Conservation (phyloP, 2,113 vertebrate species). For the Myrmophylax atrothorax region DNA sequence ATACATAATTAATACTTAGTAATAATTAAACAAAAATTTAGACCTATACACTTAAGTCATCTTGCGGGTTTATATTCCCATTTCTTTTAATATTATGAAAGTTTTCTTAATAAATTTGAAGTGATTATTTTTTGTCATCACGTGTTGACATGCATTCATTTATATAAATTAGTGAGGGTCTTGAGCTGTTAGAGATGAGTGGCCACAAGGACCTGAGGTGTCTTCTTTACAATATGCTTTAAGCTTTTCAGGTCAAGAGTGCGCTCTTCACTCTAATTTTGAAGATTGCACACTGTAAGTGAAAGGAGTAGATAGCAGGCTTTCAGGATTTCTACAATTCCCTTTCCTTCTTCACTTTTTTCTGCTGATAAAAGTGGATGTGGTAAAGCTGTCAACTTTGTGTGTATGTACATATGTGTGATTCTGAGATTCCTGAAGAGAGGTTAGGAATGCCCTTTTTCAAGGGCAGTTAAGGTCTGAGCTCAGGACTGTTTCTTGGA, state of each 20-base stretch:
- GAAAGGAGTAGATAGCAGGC: not conserved
- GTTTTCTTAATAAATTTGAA: not conserved
- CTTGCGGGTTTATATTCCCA: not conserved
- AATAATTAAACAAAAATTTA: not conserved
- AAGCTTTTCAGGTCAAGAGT: not conserved
- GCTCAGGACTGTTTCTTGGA: not conserved
- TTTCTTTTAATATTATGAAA: not conserved
- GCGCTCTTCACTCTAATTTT: not conserved
- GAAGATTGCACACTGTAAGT: not conserved
- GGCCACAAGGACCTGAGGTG: not conserved
- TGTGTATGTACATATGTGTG: not conserved
- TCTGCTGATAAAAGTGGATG: not conserved
- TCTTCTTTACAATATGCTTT: not conserved
- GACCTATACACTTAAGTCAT: not conserved
- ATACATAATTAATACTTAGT: not conserved
- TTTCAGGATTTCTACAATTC: not conserved
- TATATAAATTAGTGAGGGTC: not conserved
- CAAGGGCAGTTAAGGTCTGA: not conserved
- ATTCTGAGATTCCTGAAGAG: not conserved
- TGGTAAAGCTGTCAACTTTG: not conserved
- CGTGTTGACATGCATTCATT: not conserved
- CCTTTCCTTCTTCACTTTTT: not conserved
- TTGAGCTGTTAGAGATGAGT: not conserved
- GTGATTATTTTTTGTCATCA: not conserved
- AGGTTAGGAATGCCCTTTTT: not conserved